Conservation (phyloP, 2,888 invertebrate species). For the Eurois occulta region DNA sequence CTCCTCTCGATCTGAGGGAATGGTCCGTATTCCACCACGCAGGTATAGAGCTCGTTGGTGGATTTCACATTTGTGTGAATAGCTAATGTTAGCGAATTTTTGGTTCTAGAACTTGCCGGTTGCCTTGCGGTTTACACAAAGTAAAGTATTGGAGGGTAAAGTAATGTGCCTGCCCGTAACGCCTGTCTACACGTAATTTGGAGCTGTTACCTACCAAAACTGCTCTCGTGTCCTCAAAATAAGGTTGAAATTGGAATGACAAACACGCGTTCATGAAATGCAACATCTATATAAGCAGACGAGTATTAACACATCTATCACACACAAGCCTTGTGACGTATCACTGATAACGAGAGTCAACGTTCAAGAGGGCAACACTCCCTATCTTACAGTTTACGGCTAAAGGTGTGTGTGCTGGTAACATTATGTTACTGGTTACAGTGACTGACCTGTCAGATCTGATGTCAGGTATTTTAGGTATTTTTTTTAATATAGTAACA, state of each 20-base stretch:
- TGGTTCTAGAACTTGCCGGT: background rate
- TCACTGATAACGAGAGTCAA: slow-evolving; percentile 50
- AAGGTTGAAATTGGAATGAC: background rate
- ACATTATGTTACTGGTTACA: slow-evolving; percentile 10
- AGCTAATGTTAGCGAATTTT: too few species aligned
- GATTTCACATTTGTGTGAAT: background rate
- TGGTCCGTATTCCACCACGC: background rate
- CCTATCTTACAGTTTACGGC: background rate
- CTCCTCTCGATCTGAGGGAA: background rate
- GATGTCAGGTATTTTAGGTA: slow-evolving; percentile 21
- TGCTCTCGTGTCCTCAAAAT: background rate
- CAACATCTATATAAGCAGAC: slow-evolving; percentile 2
- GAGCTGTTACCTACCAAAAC: background rate
- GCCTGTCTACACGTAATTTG: background rate
- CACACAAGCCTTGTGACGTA: slow-evolving; percentile 25
- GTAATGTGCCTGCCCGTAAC: background rate
- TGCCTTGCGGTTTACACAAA: too few species aligned
- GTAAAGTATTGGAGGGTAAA: background rate
- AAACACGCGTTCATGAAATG: background rate
- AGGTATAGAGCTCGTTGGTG: background rate
- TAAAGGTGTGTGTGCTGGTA: slow-evolving; percentile 35
- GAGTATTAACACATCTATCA: slow-evolving; percentile 42
- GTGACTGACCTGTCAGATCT: slow-evolving; percentile 19
- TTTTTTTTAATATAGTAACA: background rate
- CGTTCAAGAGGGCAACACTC: slow-evolving; percentile 55